Base-by-base conservation (phyloP, 2,888 invertebrate species). In the Embidobia sp. region DNA sequence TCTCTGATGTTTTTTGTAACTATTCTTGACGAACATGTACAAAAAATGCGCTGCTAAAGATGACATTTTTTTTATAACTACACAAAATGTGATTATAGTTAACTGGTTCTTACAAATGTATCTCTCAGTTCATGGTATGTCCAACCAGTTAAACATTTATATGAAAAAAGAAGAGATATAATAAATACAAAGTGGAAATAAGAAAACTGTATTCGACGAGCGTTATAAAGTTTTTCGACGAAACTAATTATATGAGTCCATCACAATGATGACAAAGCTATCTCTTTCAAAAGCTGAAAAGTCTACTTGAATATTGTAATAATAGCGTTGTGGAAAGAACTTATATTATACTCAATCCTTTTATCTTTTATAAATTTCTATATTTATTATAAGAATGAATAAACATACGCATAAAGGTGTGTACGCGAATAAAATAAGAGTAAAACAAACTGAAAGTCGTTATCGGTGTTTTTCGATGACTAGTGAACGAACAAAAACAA, bases 361-460 rank as follows among this genome's bases (percentile, higher is more conserved):
- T 73, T 73, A 64, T 64, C 72, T 73, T 73, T 72, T 72, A 72
- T 72, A 72, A 72, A 61, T 72, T 72, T 72, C 72, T 72, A 72
- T 72, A 72, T 64, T 72, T 72, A 55, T 72, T 63, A 72, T 44
- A 63, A 61, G 27, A 35, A 48, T 51, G 27, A 57, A 31, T 13
- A 55, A 69, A 51, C 11, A 55, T 46, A 57, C 29, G 31, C 31
- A 27, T n/a, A 8, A 3, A 11, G 11, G 16, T 37, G 27, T 16
- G 11, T 26, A 42, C 13, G 40, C 35, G 11, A 2, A 37, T 49
- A 49, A 57, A 40, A 27, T 57, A 57, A 48, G 26, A 35, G 11
- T n/a, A 22, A 4, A 49, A 49, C 16, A 35, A 57, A 57, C 46
- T 37, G 40, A 67, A 55, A 48, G 22, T 27, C 40, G 55, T 35